These are phyloP conservation scores for Heliangelus exortis DNA, from an alignment of 2,797 vertebrate genomes.

Conservation along the genomic window DNA sequence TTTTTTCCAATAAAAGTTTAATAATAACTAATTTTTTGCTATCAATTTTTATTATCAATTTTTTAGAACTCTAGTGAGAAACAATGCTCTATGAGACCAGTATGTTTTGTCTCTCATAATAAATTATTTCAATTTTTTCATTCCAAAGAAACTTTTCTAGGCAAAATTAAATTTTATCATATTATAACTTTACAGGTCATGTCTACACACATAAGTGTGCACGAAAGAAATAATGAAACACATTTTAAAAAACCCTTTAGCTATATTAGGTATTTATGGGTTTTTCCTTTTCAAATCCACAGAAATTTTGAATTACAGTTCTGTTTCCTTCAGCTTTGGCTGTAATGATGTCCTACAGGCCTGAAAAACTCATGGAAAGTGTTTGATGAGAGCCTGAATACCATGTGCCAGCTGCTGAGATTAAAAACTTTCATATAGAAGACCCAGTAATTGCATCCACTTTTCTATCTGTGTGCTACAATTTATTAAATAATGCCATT, in stretches of 20 bases:
- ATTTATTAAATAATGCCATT: not conserved
- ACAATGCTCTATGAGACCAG: not conserved
- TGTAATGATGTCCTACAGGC: not conserved
- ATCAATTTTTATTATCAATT: not conserved
- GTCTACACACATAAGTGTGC: not conserved
- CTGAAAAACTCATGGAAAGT: not conserved
- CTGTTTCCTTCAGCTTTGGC: not conserved
- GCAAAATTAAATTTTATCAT: not conserved
- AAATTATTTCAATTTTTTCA: not conserved
- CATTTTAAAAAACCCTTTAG: not conserved
- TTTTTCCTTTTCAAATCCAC: not conserved
- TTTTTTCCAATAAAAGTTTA: not conserved
- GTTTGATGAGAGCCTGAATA: not conserved
- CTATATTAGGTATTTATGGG: rapidly evolving
- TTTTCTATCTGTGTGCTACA: not conserved
- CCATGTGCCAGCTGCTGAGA: not conserved
- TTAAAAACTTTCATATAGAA: not conserved
- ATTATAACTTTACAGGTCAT: not conserved
- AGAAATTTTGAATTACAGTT: not conserved
- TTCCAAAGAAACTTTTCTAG: not conserved
- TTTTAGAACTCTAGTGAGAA: not conserved
- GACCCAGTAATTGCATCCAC: not conserved
- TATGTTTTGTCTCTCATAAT: not conserved
- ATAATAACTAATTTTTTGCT: not conserved
- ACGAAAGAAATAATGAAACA: not conserved